A percentile compares a stretch with the other conserved stretches of the same genome.
phyloP scores from a whole-genome alignment of 2,797 vertebrate genomes.

The Echiichthys vipera region DNA sequence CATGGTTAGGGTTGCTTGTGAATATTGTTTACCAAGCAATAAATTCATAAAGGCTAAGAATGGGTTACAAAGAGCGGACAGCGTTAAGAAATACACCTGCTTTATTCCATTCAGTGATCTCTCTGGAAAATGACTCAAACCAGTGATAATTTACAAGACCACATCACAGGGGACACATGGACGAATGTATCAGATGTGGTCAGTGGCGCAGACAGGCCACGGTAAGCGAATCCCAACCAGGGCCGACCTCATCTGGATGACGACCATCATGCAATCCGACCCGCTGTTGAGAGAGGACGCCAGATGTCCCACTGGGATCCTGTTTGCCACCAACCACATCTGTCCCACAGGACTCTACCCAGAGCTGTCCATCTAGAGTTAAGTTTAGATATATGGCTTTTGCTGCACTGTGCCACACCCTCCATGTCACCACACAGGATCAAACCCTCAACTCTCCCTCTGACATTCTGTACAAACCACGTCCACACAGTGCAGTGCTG shows the following conservation, averaged over 20 bases:
- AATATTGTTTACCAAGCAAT: constrained; percentile 16
- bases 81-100: constrained; percentile 62
- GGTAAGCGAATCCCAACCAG: constrained; percentile 28
- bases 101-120: constrained; percentile 13
- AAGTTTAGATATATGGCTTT: constrained; percentile 77
- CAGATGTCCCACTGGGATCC: constrained; percentile 73
- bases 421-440: constrained; percentile 69
- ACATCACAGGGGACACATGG: constrained; percentile 69
- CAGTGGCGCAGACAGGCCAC: constrained; percentile 46
- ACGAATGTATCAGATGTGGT: constrained; percentile 65
- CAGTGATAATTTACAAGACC: constrained; percentile 59
- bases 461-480: constrained; percentile 24
- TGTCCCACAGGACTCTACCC: constrained; percentile 61
- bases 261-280: constrained; percentile 67
- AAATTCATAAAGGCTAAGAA: not conserved
- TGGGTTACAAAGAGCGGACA: not conserved
- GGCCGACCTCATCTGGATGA: constrained; percentile 48
- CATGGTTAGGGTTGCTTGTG: not conserved
- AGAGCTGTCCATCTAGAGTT: constrained; percentile 70
- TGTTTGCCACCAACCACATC: constrained; percentile 74
- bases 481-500: not conserved
- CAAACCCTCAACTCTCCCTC: constrained; percentile 53
- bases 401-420: constrained; percentile 71
- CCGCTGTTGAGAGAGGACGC: constrained; percentile 35
- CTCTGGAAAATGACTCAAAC: constrained; percentile 51